phyloP scores from a whole-genome alignment of 2,797 vertebrate genomes.

The Cynodonichthys magdalenae region DNA sequence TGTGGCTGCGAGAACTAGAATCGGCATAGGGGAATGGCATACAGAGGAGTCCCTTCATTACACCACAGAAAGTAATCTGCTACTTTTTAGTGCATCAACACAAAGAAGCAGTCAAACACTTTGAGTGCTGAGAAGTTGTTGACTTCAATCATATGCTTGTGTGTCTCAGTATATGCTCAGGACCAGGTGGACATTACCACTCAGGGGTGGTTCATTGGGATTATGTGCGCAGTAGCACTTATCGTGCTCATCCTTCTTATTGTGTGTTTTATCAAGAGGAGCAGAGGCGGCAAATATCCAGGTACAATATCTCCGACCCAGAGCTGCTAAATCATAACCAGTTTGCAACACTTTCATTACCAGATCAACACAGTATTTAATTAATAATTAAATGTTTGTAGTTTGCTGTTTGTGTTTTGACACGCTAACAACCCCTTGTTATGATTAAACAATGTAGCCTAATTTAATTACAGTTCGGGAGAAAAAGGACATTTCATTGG shows the following conservation, averaged over 20 bases:
- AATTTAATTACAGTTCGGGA: slow-evolving; percentile 85
- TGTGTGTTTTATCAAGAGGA: slow-evolving; percentile 98
- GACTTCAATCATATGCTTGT: slow-evolving; percentile 2
- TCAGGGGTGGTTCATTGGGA: slow-evolving; percentile 98
- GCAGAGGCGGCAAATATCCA: slow-evolving; percentile 95
- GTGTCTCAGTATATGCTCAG: slow-evolving; percentile 87
- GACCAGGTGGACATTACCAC: slow-evolving; percentile 95
- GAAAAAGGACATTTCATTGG: slow-evolving; percentile 91
- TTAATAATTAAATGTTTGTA: no score
- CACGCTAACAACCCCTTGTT: not conserved
- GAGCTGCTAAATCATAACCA: not conserved
- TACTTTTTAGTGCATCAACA: not conserved
- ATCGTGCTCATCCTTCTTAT: slow-evolving; percentile 94
- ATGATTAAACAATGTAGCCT: not conserved
- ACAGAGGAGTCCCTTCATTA: slow-evolving; percentile 89
- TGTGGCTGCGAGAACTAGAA: slow-evolving; percentile 87
- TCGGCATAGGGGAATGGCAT: slow-evolving; percentile 85
- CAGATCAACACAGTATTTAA: no score
- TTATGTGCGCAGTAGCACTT: slow-evolving; percentile 98
- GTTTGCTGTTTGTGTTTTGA: not conserved
- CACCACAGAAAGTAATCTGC: slow-evolving; percentile 77
- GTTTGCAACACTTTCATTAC: not conserved
- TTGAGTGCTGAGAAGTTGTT: not conserved
- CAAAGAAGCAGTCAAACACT: not conserved
- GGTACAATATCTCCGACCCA: slow-evolving; percentile 71